Conservation (phyloP, 1,140 invertebrate species). For the Papilio machaon region DNA sequence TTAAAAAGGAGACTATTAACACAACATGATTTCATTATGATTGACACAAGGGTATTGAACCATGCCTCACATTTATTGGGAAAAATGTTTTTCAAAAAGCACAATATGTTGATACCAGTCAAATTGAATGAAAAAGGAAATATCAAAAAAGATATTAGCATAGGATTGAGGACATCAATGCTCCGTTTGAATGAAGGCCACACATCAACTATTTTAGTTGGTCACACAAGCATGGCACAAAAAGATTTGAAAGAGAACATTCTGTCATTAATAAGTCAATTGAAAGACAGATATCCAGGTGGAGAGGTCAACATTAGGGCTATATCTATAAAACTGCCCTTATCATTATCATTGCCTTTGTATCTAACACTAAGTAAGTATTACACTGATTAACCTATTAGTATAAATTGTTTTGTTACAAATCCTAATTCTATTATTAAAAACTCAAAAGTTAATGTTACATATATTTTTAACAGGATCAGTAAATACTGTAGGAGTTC, state of each 20-base stretch:
- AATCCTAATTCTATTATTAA: too few relatives aligned
- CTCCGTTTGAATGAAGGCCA: conserved; percentile 83
- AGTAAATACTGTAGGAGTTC: conserved; percentile 55
- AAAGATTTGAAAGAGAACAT: conserved; percentile 84
- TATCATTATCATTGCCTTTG: conserved; percentile 83
- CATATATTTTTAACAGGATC: conserved; percentile 58
- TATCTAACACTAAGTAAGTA: conserved; percentile 85
- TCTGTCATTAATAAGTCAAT: conserved; percentile 74
- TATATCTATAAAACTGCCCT: conserved; percentile 82
- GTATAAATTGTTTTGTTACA: too few relatives aligned
- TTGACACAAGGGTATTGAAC: conserved; percentile 84
- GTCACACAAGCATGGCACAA: conserved; percentile 81
- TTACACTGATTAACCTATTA: background rate
- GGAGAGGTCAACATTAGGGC: conserved; percentile 85
- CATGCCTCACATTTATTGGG: conserved; percentile 84
- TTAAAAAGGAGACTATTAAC: conserved; percentile 83
- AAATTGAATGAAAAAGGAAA: conserved; percentile 80
- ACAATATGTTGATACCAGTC: conserved; percentile 84
- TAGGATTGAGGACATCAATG: conserved; percentile 83
- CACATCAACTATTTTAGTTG: conserved; percentile 82
- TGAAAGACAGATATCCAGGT: conserved; percentile 84
- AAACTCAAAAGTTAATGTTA: background rate
- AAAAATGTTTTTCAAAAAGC: conserved; percentile 84
- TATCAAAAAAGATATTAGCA: conserved; percentile 83
- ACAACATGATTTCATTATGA: conserved; percentile 85